A percentile compares a stretch with the other conserved stretches of the same genome.
phyloP scores from a whole-genome alignment of 92 coral and sea anemone species.

The Porites lobata region DNA sequence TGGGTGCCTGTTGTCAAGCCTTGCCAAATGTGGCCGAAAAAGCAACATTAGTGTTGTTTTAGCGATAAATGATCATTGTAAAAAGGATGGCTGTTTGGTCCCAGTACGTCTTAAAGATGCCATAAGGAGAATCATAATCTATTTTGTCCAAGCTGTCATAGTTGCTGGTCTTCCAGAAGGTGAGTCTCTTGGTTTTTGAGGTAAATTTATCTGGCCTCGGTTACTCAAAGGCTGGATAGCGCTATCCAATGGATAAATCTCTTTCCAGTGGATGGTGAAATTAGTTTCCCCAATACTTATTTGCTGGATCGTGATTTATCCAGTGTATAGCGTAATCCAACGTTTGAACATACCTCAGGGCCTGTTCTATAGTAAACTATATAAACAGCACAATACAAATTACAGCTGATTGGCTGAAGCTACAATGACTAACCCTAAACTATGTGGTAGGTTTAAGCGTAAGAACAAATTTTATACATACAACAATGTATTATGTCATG shows the following conservation, averaged over 20 bases:
- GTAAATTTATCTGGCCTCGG: too few species aligned
- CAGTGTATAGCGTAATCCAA: too few species aligned
- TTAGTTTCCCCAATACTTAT: too few species aligned
- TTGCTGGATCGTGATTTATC: too few species aligned
- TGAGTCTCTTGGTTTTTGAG: neutral
- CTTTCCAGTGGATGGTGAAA: too few species aligned
- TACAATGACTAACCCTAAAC: too few species aligned
- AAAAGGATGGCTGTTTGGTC: neutral
- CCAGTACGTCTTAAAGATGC: neutral
- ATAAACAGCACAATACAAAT: neutral
- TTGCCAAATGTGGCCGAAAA: neutral
- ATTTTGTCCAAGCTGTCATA: constrained; percentile 16
- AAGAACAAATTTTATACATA: too few species aligned
- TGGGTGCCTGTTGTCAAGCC: constrained; percentile 16
- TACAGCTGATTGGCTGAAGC: neutral
- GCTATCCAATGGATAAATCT: too few species aligned
- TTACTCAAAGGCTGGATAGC: too few species aligned
- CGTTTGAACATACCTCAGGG: neutral
- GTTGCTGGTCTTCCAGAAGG: constrained; percentile 34
- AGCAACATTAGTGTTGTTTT: constrained; percentile 13
- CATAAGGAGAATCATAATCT: neutral
- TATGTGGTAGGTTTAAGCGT: too few species aligned
- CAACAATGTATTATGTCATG: too few species aligned
- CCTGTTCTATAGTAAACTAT: neutral
- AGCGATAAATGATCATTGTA: neutral